These are phyloP conservation scores for Polia nebulosa DNA, from an alignment of 2,888 invertebrate genomes.

Conservation along the genomic window DNA sequence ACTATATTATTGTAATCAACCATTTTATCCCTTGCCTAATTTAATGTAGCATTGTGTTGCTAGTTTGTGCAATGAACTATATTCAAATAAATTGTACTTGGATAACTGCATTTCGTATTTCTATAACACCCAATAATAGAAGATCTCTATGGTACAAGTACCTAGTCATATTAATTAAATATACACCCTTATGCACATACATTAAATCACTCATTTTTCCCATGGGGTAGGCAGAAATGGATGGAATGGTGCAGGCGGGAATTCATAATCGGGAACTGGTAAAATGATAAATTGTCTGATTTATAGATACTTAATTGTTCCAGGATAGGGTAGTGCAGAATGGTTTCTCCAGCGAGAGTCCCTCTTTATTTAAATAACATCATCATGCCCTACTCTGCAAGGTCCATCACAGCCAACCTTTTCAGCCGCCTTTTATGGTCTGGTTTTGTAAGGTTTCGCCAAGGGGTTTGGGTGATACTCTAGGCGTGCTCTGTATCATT, in stretches of 20 bases:
- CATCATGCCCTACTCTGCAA: too few species aligned
- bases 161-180: neutral
- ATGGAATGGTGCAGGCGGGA: neutral
- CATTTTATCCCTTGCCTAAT: neutral
- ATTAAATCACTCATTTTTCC: neutral
- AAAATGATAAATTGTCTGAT: neutral
- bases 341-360: too few species aligned
- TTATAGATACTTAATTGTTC: neutral
- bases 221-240: neutral
- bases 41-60: neutral
- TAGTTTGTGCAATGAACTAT: neutral
- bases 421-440: too few species aligned
- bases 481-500: too few species aligned
- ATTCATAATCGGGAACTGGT: neutral
- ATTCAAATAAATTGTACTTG: neutral
- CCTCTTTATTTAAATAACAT: too few species aligned
- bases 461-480: too few species aligned
- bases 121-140: too few species aligned
- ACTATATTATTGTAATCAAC: neutral
- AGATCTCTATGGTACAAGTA: neutral
- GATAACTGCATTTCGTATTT: neutral
- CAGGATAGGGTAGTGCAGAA: too few species aligned
- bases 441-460: too few species aligned
- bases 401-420: too few species aligned
- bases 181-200: neutral